Evolutionary conservation across 1,140 invertebrate species (phyloP).

Genomic region (Limonius californicus): DNA sequence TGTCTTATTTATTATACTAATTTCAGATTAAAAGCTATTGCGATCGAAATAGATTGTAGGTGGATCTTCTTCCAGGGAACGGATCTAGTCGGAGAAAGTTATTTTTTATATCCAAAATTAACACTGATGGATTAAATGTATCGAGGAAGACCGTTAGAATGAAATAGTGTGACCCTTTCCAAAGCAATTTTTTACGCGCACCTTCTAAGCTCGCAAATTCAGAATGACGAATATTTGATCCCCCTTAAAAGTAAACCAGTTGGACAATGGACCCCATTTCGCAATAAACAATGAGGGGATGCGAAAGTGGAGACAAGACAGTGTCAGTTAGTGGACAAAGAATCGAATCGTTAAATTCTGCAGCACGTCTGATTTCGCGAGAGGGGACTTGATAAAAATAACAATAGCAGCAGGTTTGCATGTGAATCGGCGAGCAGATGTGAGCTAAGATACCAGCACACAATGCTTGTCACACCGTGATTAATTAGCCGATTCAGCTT

Average conservation of each 20-base stretch:
- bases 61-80: not conserved
- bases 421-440: conserved; percentile 31
- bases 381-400: conserved; percentile 23
- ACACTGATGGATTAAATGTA: not conserved
- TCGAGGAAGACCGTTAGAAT: conserved; percentile 1
- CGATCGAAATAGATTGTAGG: not conserved
- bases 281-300: conserved; percentile 23
- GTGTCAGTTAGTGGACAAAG: conserved; percentile 25
- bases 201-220: not conserved
- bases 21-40: not conserved
- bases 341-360: conserved; percentile 30
- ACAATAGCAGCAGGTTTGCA: conserved; percentile 30
- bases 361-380: conserved; percentile 29
- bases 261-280: conserved; percentile 20
- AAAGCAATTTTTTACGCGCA: not conserved
- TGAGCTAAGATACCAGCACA: conserved; percentile 25
- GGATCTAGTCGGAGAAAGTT: not conserved
- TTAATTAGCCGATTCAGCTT: conserved; percentile 28
- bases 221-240: not conserved
- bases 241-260: conserved; percentile 10
- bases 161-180: not conserved
- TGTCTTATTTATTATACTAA: not conserved
- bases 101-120: not conserved
- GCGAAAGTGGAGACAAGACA: conserved; percentile 19
- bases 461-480: conserved; percentile 31